A percentile compares a stretch with the other conserved stretches of the same genome.
Conservation (phyloP, 2,113 vertebrate genomes). For the Brachyhypopomus occidentalis region DNA sequence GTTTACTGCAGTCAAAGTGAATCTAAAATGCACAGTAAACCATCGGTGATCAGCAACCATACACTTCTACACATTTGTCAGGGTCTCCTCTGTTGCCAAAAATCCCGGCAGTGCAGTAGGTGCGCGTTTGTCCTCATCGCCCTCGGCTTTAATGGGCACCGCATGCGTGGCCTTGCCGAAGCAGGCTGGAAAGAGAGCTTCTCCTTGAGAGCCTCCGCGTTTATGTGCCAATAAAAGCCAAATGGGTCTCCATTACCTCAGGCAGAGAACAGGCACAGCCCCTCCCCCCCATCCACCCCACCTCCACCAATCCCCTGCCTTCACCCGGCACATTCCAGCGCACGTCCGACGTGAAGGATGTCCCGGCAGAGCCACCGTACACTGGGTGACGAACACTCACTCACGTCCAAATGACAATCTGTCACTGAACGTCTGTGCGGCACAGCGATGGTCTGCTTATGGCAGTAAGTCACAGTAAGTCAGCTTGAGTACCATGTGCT, state of each 20-base stretch:
- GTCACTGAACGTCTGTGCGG: background rate
- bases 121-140: background rate
- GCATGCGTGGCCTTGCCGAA: background rate
- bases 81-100: background rate
- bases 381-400: conserved; percentile 3
- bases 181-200: conserved; percentile 8
- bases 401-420: conserved; percentile 15
- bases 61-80: conserved; percentile 4
- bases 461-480: conserved; percentile 14
- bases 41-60: background rate
- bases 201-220: conserved; percentile 28
- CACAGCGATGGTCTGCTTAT: background rate
- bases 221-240: conserved; percentile 42
- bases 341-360: conserved; percentile 3
- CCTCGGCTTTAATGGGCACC: conserved; percentile 21
- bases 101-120: background rate
- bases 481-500: background rate
- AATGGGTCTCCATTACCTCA: conserved; percentile 24
- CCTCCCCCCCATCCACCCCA: background rate
- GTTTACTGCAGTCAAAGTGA: conserved; percentile 3
- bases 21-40: conserved; percentile 14
- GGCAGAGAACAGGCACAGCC: conserved; percentile 18
- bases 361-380: conserved; percentile 8
- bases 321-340: background rate
- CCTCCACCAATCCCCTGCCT: background rate